Evolutionary conservation across 2,797 vertebrate species (phyloP), one percentile per base, ranked within the genome.

Genomic region (Poecilia gillii): DNA sequence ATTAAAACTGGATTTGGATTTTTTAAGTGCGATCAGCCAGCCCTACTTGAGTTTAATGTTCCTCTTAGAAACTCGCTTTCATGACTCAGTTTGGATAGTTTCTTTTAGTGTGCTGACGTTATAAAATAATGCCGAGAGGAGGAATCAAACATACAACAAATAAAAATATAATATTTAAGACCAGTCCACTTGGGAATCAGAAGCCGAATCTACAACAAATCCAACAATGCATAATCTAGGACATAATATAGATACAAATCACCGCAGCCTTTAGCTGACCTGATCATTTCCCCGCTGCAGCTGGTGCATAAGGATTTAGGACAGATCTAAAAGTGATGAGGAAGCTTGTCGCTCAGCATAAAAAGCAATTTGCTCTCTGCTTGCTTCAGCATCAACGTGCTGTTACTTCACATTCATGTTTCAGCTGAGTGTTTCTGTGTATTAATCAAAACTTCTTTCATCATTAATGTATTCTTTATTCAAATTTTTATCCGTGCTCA

Each of bases 381-480:
- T 66, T 39, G 64, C 14, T 43, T 75, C 39, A 31, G 74, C 45
- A 46, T 9, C 36, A 47, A 14, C 39, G 4, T 39, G 18, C 64
- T 66, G 20, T 20, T 39, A 66, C 31, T 20, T 20, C 20, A 36
- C 33, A 64, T 31, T 59, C 28, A 47, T 36, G 5, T 47, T 59
- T 36, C 23, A 46, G 28, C 41, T 20, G 6, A 74, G n/a, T 39
- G 31, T 36, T 72, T 74, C 70, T 70, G 25, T 33, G 12, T 49
- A 31, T 80, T 81, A 75, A 79, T 82, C 77, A 79, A 53, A 49
- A 53, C 47, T 11, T n/a, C 36, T 45, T 2, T 4, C 46, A 46
- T 75, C 23, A 28, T n/a, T 45, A n/a, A 71, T 71, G 13, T 28
- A 28, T 45, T 45, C 28, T 20, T 70, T 43, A 43, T 13, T 25